Base-by-base conservation (phyloP, 2,888 invertebrate genomes). In the Chymomyza fuscimana region DNA sequence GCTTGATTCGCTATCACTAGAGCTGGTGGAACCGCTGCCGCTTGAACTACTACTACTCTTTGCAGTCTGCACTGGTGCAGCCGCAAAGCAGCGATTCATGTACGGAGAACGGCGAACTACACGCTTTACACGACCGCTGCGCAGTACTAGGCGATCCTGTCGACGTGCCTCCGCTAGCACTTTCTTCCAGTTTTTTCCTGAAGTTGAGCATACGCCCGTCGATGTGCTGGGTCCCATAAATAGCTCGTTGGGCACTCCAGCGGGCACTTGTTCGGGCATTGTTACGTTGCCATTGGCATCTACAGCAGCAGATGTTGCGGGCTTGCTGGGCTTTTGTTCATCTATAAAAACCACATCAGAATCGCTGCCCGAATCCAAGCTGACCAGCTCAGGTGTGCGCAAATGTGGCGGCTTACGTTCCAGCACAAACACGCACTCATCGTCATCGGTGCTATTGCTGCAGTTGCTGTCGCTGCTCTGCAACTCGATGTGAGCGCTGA, bases 351-450 rank as follows among this genome's bases (percentile, higher is more conserved):
- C 91, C 7, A 92, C 92, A 82, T 92, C 92, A 6, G 91, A 92
- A 70, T 92, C 92, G 6, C 87, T 87, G 25, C 90, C 89, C 1
- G 92, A 92, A 74, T 90, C 89, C 16, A 92, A 77, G 54, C 89
- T 91, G 7, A 92, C 91, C 83, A 89, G 76, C 74, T 92, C 92
- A 0, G 92, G 92, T 1, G 92, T 92, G n/a, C 92, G 89, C 67
- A 92, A 75, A 72, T 92, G 92, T 10, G 92, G 92, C 5, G 92
- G 91, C 73, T 92, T 92, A 12, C 89, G 90, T 72, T 91, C 92
- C 46, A 91, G 73, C 5, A 92, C 91, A 74, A 92, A 92, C 66
- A 91, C 88, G 67, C 92, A 92, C 56, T 91, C 92, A 70, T 91
- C 92, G 7, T 89, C 89, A 7, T 90, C 91, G 0, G 69, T 73